These are phyloP conservation scores for Drosophila engyochracea DNA, from an alignment of 2,888 invertebrate species.

Conservation along the genomic window DNA sequence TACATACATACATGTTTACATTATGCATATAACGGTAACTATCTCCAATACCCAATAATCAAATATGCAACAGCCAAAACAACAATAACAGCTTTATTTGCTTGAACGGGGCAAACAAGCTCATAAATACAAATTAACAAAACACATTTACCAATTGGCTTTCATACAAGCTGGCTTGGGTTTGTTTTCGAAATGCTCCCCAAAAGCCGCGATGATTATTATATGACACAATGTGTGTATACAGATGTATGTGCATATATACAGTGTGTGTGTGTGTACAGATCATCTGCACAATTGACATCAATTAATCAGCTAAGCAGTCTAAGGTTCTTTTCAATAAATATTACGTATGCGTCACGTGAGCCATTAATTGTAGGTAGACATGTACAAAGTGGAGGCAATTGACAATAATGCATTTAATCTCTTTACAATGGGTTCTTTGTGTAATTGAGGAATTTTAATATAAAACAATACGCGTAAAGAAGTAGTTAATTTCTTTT, in stretches of 20 bases:
- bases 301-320: background rate
- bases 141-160: background rate
- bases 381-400: constrained; percentile 4
- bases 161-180: background rate
- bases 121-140: constrained; percentile 14
- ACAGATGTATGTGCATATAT: background rate
- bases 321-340: background rate
- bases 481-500: background rate
- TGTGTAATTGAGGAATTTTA: background rate
- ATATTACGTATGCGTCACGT: constrained; percentile 51
- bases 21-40: constrained; percentile 11
- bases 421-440: background rate
- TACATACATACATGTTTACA: constrained; percentile 16
- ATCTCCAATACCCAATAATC: constrained; percentile 16
- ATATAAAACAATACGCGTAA: background rate
- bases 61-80: constrained; percentile 26
- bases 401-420: background rate
- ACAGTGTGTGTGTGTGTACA: background rate
- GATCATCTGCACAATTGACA: constrained; percentile 1
- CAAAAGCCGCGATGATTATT: background rate
- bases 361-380: constrained; percentile 32
- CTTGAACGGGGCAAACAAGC: constrained; percentile 5
- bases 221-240: background rate
- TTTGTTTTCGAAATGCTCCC: background rate
- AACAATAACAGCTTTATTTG: background rate